phyloP scores from a whole-genome alignment of 2,888 invertebrate genomes.

The Cetonia aurata region DNA sequence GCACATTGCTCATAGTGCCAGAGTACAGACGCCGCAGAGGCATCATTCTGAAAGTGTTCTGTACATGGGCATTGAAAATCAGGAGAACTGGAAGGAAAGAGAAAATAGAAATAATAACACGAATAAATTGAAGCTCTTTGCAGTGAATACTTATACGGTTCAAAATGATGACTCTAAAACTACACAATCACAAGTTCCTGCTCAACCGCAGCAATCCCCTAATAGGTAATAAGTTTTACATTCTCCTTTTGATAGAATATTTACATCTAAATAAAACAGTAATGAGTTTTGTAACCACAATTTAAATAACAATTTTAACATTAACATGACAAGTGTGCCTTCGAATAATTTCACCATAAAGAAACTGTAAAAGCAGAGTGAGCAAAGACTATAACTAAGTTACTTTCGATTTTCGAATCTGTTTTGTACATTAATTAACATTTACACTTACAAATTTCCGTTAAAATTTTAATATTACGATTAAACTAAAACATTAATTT shows the following conservation, averaged over 20 bases:
- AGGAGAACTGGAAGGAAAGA: slow-evolving; percentile 61
- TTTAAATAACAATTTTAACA: background rate
- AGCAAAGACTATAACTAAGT: too few species aligned
- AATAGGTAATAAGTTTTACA: slow-evolving; percentile 45
- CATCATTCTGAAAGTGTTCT: slow-evolving; percentile 83
- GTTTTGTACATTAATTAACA: too few species aligned
- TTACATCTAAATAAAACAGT: background rate
- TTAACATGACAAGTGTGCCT: too few species aligned
- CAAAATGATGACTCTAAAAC: slow-evolving; percentile 60
- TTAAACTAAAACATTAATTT: too few species aligned
- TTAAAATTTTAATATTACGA: too few species aligned
- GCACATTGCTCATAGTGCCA: slow-evolving; percentile 81
- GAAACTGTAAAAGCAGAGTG: too few species aligned
- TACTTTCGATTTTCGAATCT: too few species aligned
- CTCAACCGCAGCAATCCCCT: slow-evolving; percentile 52
- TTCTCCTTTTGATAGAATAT: slow-evolving; percentile 13
- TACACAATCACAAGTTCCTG: slow-evolving; percentile 51
- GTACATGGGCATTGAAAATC: slow-evolving; percentile 71
- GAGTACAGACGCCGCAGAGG: slow-evolving; percentile 82
- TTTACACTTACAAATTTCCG: too few species aligned
- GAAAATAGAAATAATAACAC: slow-evolving; percentile 64
- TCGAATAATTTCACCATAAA: too few species aligned
- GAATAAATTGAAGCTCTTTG: slow-evolving; percentile 75
- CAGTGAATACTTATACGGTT: slow-evolving; percentile 78
- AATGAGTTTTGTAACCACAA: background rate